Conservation (phyloP, 2,888 invertebrate species). For the Metellina segmentata region DNA sequence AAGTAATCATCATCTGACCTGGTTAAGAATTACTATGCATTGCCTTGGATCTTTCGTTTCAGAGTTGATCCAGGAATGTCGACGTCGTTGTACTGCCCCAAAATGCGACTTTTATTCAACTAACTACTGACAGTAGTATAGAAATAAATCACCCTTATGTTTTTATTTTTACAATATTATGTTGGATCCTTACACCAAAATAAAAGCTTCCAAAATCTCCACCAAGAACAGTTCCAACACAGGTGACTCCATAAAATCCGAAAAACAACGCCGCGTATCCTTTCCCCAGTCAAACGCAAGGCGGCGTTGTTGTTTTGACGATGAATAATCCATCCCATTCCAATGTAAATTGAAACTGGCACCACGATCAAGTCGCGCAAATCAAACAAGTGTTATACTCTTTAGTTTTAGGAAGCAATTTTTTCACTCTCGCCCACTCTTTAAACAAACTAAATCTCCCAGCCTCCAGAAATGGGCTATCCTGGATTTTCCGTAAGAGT, state of each 20-base stretch:
- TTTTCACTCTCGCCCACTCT: not conserved
- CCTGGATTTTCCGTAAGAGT: constrained; percentile 30
- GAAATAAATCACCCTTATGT: too few species aligned
- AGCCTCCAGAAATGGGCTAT: constrained; percentile 52
- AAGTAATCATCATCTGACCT: too few species aligned
- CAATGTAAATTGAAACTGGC: constrained; percentile 20
- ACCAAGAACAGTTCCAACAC: too few species aligned
- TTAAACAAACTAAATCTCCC: constrained; percentile 37
- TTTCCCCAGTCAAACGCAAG: not conserved
- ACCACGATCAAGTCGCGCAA: constrained; percentile 14
- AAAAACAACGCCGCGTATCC: not conserved
- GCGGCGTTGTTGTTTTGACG: not conserved
- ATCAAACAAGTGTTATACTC: constrained; percentile 18
- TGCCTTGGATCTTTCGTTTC: too few species aligned
- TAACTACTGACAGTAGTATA: too few species aligned
- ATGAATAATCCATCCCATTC: constrained; percentile 29
- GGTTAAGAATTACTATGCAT: too few species aligned
- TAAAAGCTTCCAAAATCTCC: not conserved
- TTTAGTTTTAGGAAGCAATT: not conserved
- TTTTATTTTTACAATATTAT: too few species aligned
- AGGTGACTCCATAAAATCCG: too few species aligned
- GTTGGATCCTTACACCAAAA: not conserved
- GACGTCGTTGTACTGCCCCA: too few species aligned
- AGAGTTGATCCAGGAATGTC: too few species aligned
- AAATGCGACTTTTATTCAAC: too few species aligned